Percentiles rank a stretch among this genome's conserved stretches.
Conservation (phyloP, 2,113 vertebrate genomes). For the Muntiacus muntjak region DNA sequence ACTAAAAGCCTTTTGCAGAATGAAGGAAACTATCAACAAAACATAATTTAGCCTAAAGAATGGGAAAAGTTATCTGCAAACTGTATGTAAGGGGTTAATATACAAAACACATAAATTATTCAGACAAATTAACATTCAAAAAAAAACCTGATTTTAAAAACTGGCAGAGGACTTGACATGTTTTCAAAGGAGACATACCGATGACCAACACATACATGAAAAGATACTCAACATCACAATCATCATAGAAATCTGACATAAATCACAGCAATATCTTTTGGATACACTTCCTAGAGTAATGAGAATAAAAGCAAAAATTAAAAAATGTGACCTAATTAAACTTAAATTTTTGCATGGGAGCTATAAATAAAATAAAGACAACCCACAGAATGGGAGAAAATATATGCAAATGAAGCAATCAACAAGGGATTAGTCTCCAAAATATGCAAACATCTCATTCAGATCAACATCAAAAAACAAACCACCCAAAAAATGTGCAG, state of each 20-base stretch:
- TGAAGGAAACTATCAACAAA: not conserved
- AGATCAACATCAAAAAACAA: not conserved
- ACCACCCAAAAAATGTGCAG: not conserved
- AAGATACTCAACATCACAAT: not conserved
- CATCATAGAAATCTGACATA: not conserved
- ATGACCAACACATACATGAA: not conserved
- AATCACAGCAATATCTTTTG: not conserved
- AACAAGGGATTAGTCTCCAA: not conserved
- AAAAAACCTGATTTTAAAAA: not conserved
- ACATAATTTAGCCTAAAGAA: not conserved
- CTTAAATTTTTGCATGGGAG: not conserved
- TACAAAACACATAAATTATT: not conserved
- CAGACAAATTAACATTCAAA: not conserved
- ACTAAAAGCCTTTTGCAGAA: not conserved
- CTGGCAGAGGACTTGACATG: not conserved
- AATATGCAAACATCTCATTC: not conserved
- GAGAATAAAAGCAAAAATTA: not conserved
- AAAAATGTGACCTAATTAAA: not conserved
- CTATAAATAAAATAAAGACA: not conserved
- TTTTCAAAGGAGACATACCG: not conserved
- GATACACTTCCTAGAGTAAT: not conserved
- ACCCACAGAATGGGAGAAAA: not conserved
- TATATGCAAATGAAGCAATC: not conserved
- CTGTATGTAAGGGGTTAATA: not conserved
- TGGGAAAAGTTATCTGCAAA: not conserved